phyloP scores from a whole-genome alignment of 2,797 vertebrate genomes.

The Galagoides demidoff region DNA sequence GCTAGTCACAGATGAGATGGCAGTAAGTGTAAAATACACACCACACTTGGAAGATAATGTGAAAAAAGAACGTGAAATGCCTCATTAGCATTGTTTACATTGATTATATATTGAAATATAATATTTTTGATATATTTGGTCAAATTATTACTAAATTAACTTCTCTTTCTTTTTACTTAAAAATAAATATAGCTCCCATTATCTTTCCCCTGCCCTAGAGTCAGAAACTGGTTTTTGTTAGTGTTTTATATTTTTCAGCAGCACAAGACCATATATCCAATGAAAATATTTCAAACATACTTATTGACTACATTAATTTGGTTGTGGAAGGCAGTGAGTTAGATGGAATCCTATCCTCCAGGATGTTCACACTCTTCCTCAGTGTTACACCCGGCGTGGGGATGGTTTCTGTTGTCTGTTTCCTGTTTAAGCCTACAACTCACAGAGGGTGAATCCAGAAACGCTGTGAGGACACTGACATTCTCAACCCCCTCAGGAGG shows the following conservation, averaged over 20 bases:
- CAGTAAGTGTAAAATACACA: neutral
- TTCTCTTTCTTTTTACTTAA: neutral
- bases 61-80: constrained; percentile 19
- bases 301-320: neutral
- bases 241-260: neutral
- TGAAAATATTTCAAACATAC: neutral
- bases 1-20: neutral
- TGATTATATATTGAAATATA: neutral
- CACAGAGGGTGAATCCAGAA: too few species aligned
- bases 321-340: neutral
- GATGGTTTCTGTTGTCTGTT: neutral
- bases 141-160: constrained; percentile 44
- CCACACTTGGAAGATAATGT: neutral
- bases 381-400: neutral
- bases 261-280: neutral
- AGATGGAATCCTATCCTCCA: neutral
- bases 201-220: neutral
- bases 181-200: neutral
- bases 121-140: neutral
- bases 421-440: neutral
- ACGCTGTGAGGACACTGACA: neutral
- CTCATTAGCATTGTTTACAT: neutral
- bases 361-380: neutral
- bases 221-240: neutral
- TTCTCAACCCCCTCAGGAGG: neutral